Conservation (phyloP, 2,888 invertebrate genomes). For the Psylliodes chrysocephalus region DNA sequence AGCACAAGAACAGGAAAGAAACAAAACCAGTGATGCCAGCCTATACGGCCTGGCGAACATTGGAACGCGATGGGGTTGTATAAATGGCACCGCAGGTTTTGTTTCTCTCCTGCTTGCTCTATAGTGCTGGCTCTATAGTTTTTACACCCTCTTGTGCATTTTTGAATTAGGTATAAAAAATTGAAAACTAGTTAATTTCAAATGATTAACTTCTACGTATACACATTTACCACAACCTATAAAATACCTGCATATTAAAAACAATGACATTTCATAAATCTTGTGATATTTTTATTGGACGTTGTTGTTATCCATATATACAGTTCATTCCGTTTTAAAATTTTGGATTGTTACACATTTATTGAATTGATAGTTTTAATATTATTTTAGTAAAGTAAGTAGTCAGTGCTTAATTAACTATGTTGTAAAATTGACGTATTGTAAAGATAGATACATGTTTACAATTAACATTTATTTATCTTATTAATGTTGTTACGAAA, state of each 20-base stretch:
- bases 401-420: conserved; percentile 16
- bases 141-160: too few species aligned
- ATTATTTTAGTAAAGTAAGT: conserved; percentile 4
- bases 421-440: background rate
- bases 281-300: conserved; percentile 30
- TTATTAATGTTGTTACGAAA: background rate
- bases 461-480: background rate
- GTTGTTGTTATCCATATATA: conserved; percentile 4
- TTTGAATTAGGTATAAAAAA: too few species aligned
- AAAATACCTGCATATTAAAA: conserved; percentile 5
- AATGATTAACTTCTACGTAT: too few species aligned
- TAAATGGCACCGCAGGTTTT: too few species aligned
- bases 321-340: conserved; percentile 24
- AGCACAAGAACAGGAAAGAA: too few species aligned
- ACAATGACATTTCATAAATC: conserved; percentile 21
- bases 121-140: too few species aligned
- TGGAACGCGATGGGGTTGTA: too few species aligned
- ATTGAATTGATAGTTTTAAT: conserved; percentile 8
- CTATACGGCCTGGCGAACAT: too few species aligned
- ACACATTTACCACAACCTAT: background rate
- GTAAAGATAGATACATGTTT: background rate
- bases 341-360: conserved; percentile 23
- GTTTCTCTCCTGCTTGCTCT: too few species aligned
- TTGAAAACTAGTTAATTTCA: too few species aligned
- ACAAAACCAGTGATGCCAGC: too few species aligned